Evolutionary conservation across 2,797 vertebrate species (phyloP), one percentile per base, ranked within the genome.

Genomic region (Chelidonichthys spinosus): DNA sequence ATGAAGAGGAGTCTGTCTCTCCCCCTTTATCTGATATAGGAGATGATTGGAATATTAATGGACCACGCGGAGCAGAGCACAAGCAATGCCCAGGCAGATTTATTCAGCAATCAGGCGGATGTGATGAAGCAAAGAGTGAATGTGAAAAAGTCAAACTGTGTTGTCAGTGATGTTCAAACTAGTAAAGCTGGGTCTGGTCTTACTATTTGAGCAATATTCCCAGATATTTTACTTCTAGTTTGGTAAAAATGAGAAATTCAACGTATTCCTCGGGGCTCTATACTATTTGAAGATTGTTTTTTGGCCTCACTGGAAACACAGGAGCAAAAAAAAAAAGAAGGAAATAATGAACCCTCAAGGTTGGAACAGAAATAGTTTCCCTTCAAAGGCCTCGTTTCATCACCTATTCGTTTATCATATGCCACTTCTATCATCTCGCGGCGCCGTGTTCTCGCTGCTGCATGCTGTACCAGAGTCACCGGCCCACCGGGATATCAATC

Each of bases 31-130:
- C 87, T 90, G 86, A 87, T 79, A 81, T 61, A 83, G 85, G 81
- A 91, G 90, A 90, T 79, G 93, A 90, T 81, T 83, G 67, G 92
- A 93, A 93, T 94, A 93, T 91, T 93, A 93, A 93, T 89, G 76
- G 86, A 73, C 88, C 62, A 77, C 40, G 66, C 82, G 68, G 77
- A 85, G 76, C 80, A 69, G 72, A 78, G 82, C 76, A 62, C 63
- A 72, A 76, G 88, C 74, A 63, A 60, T 65, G 79, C 81, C 71
- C 77, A 33, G 76, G 80, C 76, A 80, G 75, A 90, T 87, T 84
- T 89, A 84, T 92, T 85, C 87, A 79, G 78, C 75, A 74, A 79
- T 82, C 86, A 79, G 37, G 79, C 80, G 49, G 77, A 82, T 65
- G 79, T 71, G 81, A 63, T 69, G 71, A 78, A 56, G 84, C 72